Base-by-base conservation (phyloP, 2,797 vertebrate species). In the Karalla daura region DNA sequence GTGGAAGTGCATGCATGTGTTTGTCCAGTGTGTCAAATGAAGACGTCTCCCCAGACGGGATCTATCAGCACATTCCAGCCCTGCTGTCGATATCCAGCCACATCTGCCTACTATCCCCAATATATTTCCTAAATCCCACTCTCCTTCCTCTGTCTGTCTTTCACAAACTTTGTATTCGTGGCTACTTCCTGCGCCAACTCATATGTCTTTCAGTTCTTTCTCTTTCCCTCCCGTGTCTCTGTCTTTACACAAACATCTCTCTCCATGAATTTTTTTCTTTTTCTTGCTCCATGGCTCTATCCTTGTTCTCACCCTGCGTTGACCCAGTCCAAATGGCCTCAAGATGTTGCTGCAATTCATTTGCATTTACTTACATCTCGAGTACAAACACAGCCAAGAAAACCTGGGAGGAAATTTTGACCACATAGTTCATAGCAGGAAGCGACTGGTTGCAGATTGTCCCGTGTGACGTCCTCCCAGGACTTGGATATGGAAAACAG, bases 311-410 rank as follows among this genome's bases (percentile, higher is more conserved):
- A 67, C 71, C 59, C 62, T 12, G 63, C 27, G 33, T 47, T 79
- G 74, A 83, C 84, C 80, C 63, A 11, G 24, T 65, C 70, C 74
- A 86, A 82, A 85, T 84, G 81, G 80, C 73, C 78, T 86, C 85
- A 86, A 88, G 83, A 90, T 85, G 85, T 86, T 80, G 36, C 84
- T 73, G 78, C 66, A 64, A 27, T 67, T 71, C 45, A 84, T 84
- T 85, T 81, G 82, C 75, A 78, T 87, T 81, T 69, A 46, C 63
- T 73, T 75, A 59, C 71, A 76, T 78, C 68, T 82, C 52, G 65
- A 78, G 66, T 51, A 43, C n/a, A 35, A 69, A 61, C 51, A 37
- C 20, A 0, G 54, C 69, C 70, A 69, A 71, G 49, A 74, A 72
- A 83, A 72, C 30, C 43, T 58, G 25, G 20, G 63, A 61, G 58